These are phyloP conservation scores for Picus viridis DNA, from an alignment of 2,797 vertebrate genomes.

Conservation along the genomic window DNA sequence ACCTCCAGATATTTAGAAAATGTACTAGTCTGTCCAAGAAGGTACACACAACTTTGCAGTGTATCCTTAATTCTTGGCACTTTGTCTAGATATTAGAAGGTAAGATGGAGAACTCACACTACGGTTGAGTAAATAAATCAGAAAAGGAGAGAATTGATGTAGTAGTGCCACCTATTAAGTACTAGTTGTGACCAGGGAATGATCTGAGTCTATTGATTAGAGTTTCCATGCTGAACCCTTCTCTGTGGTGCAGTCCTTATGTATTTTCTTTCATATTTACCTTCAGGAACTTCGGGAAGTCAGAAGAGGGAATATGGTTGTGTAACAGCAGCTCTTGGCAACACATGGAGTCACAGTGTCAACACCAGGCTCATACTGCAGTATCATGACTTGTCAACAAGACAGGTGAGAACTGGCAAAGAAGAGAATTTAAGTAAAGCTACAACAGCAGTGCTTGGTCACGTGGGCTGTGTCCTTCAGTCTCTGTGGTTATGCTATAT, in stretches of 20 bases:
- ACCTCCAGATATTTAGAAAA: neutral
- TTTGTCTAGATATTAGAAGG: neutral
- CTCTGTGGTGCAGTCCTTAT: neutral
- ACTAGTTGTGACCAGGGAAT: neutral
- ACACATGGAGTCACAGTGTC: constrained; percentile 86
- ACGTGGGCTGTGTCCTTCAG: neutral
- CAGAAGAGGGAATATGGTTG: constrained; percentile 67
- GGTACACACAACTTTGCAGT: neutral
- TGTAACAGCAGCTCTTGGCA: constrained; percentile 84
- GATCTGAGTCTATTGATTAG: neutral
- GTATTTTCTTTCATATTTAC: neutral
- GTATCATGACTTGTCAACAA: constrained; percentile 71
- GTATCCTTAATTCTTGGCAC: neutral
- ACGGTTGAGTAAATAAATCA: neutral
- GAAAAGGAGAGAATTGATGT: neutral
- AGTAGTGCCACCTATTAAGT: neutral
- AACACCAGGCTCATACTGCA: constrained; percentile 86
- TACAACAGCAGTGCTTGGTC: neutral
- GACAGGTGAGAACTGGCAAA: constrained; percentile 78
- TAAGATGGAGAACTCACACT: neutral
- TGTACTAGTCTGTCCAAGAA: neutral
- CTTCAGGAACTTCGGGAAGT: constrained; percentile 69
- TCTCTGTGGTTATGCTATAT: neutral
- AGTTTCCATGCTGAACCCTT: neutral
- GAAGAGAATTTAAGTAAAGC: neutral